A percentile compares a stretch with the other conserved stretches of the same genome.
Conservation (phyloP, 2,113 vertebrate genomes). For the Ceyx cyanopectus region DNA sequence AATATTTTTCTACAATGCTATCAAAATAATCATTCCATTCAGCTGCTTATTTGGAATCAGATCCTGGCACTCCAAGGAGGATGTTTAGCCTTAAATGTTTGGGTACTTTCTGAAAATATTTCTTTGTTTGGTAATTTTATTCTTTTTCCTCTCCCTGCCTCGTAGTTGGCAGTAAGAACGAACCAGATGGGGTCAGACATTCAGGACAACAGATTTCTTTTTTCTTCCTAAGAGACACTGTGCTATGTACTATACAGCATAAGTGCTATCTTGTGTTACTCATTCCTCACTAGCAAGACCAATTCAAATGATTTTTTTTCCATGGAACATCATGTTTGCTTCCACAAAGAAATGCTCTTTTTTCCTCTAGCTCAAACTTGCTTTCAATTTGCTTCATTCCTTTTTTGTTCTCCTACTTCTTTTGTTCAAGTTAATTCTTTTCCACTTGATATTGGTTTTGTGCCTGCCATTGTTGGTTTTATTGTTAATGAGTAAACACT, state of each 20-base stretch:
- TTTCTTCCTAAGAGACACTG: background rate
- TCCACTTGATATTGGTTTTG: background rate
- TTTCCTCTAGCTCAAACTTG: background rate
- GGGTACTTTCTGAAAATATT: background rate
- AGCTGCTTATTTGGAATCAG: slow-evolving; percentile 10
- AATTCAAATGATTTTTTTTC: background rate
- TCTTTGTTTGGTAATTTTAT: background rate
- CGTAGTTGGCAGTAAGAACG: background rate
- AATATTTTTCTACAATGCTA: background rate
- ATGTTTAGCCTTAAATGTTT: background rate
- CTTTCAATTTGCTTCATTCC: background rate
- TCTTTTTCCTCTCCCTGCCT: background rate
- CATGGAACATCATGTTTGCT: background rate
- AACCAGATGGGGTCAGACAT: slow-evolving; percentile 18
- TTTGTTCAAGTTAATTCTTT: background rate
- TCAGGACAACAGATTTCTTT: background rate
- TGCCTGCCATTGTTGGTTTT: background rate
- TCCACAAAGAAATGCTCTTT: background rate
- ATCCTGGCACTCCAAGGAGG: background rate
- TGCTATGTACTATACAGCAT: background rate
- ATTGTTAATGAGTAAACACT: background rate
- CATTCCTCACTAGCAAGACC: background rate
- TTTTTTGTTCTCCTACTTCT: background rate
- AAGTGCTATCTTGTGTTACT: background rate
- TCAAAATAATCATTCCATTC: slow-evolving; percentile 18